A percentile compares a stretch with the other conserved stretches of the same genome.
Conservation (phyloP, 2,113 vertebrate species). For the Macaca fascicularis region T2T-MFA8v1.1 NC_088379.1:77796501-77797000, state of each 20-base stretch:
- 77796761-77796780: neutral
- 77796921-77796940: neutral
- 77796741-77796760: neutral
- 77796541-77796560: constrained; percentile 31
- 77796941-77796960: neutral
- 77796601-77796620: neutral
- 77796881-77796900: neutral
- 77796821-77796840: neutral
- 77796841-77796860: constrained; percentile 35
- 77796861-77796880: neutral
- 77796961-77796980: neutral
- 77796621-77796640: neutral
- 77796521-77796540: constrained; percentile 72
- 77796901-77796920: neutral
- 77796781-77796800: neutral
- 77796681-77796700: neutral
- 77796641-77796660: neutral
- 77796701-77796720: neutral
- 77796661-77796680: neutral
- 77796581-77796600: neutral
- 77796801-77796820: neutral
- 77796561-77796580: neutral
- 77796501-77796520: constrained; percentile 65
- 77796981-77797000: neutral
- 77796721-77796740: constrained; percentile 10